phyloP scores from a whole-genome alignment of 2,888 invertebrate species.

The Dicyrtoma fusca region DNA sequence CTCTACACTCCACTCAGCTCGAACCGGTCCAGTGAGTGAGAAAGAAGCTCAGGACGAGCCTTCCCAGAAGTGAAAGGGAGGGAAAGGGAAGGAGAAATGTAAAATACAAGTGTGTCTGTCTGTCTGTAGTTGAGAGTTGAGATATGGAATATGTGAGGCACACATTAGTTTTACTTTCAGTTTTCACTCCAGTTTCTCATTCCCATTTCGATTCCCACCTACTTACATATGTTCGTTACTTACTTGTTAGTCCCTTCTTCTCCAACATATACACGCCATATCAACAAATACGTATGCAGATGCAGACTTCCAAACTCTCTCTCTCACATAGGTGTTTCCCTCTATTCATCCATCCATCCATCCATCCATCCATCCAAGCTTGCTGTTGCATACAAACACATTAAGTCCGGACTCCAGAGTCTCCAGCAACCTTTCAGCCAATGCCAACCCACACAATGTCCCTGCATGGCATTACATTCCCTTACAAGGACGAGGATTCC shows the following conservation, averaged over 20 bases:
- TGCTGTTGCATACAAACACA: conserved; percentile 29
- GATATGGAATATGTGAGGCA: too few species aligned
- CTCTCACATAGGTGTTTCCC: conserved; percentile 7
- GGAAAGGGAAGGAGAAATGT: background rate
- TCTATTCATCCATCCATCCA: conserved; percentile 1
- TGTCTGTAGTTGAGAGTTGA: too few species aligned
- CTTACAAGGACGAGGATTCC: background rate
- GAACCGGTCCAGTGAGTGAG: too few species aligned
- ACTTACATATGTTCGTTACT: too few species aligned
- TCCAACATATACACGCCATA: too few species aligned
- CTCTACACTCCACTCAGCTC: too few species aligned
- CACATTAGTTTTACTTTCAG: too few species aligned
- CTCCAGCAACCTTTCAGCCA: background rate
- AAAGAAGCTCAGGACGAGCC: background rate
- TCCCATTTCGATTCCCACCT: too few species aligned
- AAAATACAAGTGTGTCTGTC: background rate
- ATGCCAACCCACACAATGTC: background rate
- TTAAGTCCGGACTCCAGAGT: background rate
- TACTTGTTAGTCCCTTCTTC: too few species aligned
- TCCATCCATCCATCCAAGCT: conserved; percentile 9
- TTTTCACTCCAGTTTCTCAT: too few species aligned
- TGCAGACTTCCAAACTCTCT: too few species aligned
- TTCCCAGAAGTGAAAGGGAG: background rate
- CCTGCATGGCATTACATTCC: background rate
- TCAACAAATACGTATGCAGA: too few species aligned